A percentile compares a stretch with the other conserved stretches of the same genome.
Evolutionary conservation across 2,797 vertebrate genomes (phyloP).

Genomic region (Eidolon dupreanum): DNA sequence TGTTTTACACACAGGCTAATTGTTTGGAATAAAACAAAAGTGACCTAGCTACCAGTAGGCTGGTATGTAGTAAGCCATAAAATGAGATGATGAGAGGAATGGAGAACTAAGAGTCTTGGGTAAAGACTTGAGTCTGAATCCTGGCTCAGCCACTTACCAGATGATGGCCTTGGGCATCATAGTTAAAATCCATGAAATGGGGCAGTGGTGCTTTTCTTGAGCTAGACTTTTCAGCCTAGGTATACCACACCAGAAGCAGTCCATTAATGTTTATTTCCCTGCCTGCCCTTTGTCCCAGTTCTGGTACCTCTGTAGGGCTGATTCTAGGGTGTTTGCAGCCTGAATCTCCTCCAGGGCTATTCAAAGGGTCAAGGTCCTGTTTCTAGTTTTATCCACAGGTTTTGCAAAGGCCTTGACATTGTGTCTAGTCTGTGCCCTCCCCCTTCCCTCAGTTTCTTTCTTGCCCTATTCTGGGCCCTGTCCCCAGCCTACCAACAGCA

Average conservation of each 20-base stretch:
- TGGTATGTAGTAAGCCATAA: neutral
- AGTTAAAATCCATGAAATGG: neutral
- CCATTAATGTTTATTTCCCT: neutral
- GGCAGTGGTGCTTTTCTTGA: neutral
- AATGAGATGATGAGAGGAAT: neutral
- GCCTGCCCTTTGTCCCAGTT: neutral
- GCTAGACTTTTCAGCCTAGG: neutral
- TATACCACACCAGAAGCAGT: neutral
- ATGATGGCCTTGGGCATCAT: neutral
- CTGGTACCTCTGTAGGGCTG: neutral
- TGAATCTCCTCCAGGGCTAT: neutral
- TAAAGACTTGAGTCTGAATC: neutral
- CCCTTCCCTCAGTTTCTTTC: neutral
- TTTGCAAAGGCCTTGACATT: neutral
- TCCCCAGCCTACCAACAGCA: neutral
- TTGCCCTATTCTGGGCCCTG: neutral
- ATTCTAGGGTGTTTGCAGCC: neutral
- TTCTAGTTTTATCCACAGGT: neutral
- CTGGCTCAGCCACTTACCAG: neutral
- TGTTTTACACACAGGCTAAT: neutral
- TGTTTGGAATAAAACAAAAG: neutral
- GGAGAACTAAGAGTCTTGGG: neutral
- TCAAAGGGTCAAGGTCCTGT: neutral
- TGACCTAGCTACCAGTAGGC: neutral
- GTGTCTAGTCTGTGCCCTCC: neutral